Base-by-base conservation (phyloP, 2,113 vertebrate genomes). In the Clarias gariepinus region DNA sequence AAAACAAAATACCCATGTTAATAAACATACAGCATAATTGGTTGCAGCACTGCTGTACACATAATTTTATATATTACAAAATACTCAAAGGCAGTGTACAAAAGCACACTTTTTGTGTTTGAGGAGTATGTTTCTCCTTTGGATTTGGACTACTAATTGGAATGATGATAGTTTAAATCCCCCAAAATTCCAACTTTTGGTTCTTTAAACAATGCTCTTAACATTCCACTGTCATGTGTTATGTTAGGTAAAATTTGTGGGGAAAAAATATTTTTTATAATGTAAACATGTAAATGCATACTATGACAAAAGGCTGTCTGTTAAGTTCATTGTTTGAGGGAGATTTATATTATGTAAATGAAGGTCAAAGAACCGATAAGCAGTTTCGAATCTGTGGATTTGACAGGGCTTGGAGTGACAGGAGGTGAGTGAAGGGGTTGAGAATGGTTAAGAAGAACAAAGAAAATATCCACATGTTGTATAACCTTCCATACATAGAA, bases 331-430 rank as follows among this genome's bases (percentile, higher is more conserved):
- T 12, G 15, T 13, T 66, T 0, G 0, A 82, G 15, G 52, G 36
- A 52, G 23, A 30, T n/a, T 82, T 19, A 55, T 66, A 15, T 66
- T 55, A 33, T 36, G 9, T 18, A 71, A 71, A 30, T 58, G 21
- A 41, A 58, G 52, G 36, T 41, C 47, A 25, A 36, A 80, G 85
- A 87, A 86, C 83, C 89, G 87, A 19, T 91, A 69, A 88, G 86
- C 87, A 60, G 58, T 68, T 78, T 69, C 81, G 76, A 66, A 55
- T 85, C 81, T 53, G 33, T 21, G 15, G 74, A 28, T 41, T 36
- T 5, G 55, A 85, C 25, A 53, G 84, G 28, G 53, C 77, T 9
- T 66, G 73, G n/a, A 58, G 28, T 76, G 30, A 66, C 21, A 8
- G 68, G 61, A 66, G 25, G n/a, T 52, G 52, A 52, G 69, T 28